A percentile compares a stretch with the other conserved stretches of the same genome.
phyloP scores from a whole-genome alignment of 2,113 vertebrate species.

The Lasiurus borealis region DNA sequence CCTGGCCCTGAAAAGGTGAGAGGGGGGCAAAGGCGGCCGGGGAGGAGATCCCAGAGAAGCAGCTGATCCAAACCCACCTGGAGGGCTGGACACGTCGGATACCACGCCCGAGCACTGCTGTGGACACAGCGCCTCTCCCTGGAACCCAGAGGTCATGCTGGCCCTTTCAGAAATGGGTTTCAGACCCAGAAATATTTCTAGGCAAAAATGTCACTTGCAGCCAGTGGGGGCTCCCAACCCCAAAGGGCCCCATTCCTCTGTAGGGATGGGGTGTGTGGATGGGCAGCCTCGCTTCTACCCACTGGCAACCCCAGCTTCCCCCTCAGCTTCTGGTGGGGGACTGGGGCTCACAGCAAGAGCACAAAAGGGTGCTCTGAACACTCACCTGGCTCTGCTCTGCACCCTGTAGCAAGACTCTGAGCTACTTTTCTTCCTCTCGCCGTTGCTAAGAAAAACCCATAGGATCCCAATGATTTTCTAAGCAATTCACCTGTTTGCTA shows the following conservation, averaged over 20 bases:
- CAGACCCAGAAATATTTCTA: background rate
- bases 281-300: background rate
- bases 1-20: background rate
- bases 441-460: constrained; percentile 58
- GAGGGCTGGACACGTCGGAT: background rate
- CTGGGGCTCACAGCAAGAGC: background rate
- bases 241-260: background rate
- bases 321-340: background rate
- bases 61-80: background rate
- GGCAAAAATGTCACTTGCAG: background rate
- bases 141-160: too few species aligned
- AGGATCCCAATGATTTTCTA: constrained; percentile 69
- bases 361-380: background rate
- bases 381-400: constrained; percentile 27
- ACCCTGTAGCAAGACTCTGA: constrained; percentile 57
- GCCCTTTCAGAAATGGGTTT: too few species aligned
- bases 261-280: background rate
- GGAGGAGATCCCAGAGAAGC: background rate
- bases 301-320: background rate
- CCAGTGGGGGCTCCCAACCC: background rate
- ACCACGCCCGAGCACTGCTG: too few species aligned
- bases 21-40: background rate
- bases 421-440: constrained; percentile 70
- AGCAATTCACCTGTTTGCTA: constrained; percentile 68
- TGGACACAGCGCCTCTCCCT: background rate